Base-by-base conservation (phyloP, 1,140 invertebrate genomes). In the Ectropis grisescens region DNA sequence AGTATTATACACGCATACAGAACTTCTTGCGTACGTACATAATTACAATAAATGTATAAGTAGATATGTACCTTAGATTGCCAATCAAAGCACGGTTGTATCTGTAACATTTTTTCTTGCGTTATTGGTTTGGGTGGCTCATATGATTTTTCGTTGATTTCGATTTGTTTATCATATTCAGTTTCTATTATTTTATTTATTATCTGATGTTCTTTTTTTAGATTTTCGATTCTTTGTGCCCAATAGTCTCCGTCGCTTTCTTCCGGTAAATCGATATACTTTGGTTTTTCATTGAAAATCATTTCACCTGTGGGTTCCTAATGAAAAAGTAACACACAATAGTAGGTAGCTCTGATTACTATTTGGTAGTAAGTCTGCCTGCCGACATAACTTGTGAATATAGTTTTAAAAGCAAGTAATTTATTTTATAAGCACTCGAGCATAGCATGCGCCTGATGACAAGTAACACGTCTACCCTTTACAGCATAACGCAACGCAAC, bases 121-220 rank as follows among this genome's bases (percentile, higher is more conserved):
- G 54, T 53, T 13, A 58, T 39, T 41, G 50, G 58, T 7, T 4
- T 4, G 25, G 56, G 50, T 28, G 44, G 13, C 39, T 57, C 39
- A 38, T 54, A 55, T 33, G 55, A 37, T 32, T 65, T 52, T 22
- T 55, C 57, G 6, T 55, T 60, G 33, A 44, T 54, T 38, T 75
- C 49, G 13, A 74, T 55, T 4, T 59, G 64, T 46, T 58, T 65
- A 28, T 68, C 56, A 46, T 70, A 79, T 56, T 79, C 69, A 1
- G 50, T 13, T 49, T 75, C 68, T 29, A 79, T 62, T 31, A 79
- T 74, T 46, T 71, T 61, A 43, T 71, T 71, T 9, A 79, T 75
- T 13, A 51, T 14, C 37, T 62, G 49, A 46, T 79, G 74, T 46
- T 79, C 70, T 41, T 68, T 66, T 42, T 60, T 74, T 1, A 79